Conservation (phyloP, 1,140 invertebrate genomes). For the Cotesia typhae region DNA sequence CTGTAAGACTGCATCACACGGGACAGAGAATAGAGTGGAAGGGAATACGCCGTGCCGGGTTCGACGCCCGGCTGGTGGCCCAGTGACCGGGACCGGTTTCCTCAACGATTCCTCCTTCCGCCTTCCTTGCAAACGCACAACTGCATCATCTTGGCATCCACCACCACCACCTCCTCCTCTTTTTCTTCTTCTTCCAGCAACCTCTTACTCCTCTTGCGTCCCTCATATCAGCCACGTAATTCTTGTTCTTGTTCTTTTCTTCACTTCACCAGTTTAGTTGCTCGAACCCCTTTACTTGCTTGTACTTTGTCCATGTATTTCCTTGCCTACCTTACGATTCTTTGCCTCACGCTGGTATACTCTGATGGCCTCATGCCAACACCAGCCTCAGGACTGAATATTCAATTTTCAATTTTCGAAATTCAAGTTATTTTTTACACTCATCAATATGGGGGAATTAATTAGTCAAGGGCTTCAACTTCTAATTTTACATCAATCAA, state of each 20-base stretch:
- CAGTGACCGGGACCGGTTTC: constrained; percentile 67
- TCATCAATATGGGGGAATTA: too few species aligned
- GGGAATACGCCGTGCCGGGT: constrained; percentile 58
- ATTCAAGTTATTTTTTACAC: too few species aligned
- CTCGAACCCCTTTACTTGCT: too few species aligned
- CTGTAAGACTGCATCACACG: constrained; percentile 43
- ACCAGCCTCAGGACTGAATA: too few species aligned
- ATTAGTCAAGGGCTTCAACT: too few species aligned
- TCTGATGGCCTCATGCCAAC: too few species aligned
- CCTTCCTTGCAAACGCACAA: constrained; percentile 66
- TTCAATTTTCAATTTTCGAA: too few species aligned
- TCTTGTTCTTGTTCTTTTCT: constrained; percentile 8
- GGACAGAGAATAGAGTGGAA: constrained; percentile 45
- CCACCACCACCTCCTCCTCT: constrained; percentile 46
- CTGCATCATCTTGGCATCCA: constrained; percentile 59
- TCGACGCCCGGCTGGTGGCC: constrained; percentile 66
- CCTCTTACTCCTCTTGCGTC: constrained; percentile 25
- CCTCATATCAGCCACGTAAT: neutral
- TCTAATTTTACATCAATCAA: too few species aligned
- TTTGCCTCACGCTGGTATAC: too few species aligned
- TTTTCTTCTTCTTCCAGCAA: constrained; percentile 35
- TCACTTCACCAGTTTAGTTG: too few species aligned
- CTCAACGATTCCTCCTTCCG: constrained; percentile 66
- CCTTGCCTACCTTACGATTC: too few species aligned
- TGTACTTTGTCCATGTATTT: too few species aligned